A percentile compares a stretch with the other conserved stretches of the same genome.
Conservation (phyloP, 2,888 invertebrate species). For the Dryomyza anilis region DNA sequence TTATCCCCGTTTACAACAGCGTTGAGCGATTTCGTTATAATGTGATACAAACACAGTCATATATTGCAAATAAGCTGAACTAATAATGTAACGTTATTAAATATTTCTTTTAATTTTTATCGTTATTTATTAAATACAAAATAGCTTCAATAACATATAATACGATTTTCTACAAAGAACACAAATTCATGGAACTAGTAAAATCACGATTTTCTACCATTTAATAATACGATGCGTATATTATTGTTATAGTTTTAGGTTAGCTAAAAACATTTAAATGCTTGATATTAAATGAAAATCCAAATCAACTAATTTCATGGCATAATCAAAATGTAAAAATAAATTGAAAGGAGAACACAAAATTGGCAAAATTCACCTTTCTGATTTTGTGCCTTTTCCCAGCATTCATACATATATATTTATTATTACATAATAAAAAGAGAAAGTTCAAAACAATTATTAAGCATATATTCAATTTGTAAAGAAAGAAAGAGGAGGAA, state of each 20-base stretch:
- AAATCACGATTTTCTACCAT: neutral
- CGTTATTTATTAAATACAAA: constrained; percentile 1
- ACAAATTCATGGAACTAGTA: neutral
- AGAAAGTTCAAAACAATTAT: neutral
- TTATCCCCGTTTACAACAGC: no score
- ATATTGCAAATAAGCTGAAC: constrained; percentile 31
- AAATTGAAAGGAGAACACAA: neutral
- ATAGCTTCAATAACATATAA: neutral
- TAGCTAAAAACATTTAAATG: constrained; percentile 22
- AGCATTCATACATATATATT: neutral
- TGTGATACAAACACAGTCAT: constrained; percentile 34
- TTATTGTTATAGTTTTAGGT: neutral
- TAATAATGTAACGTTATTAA: neutral
- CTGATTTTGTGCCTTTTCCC: constrained; percentile 1
- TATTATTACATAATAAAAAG: neutral
- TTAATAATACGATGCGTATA: neutral
- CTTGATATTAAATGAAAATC: constrained; percentile 9
- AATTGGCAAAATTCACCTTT: neutral
- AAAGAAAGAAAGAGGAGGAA: neutral
- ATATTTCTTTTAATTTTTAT: constrained; percentile 5
- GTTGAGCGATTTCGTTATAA: constrained; percentile 19
- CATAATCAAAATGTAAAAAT: neutral
- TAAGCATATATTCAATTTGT: neutral
- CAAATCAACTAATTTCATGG: constrained; percentile 9
- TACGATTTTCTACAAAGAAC: neutral